A percentile compares a stretch with the other conserved stretches of the same genome.
Evolutionary conservation across 2,888 invertebrate genomes (phyloP).

Genomic region (Eumerus sabulonum): DNA sequence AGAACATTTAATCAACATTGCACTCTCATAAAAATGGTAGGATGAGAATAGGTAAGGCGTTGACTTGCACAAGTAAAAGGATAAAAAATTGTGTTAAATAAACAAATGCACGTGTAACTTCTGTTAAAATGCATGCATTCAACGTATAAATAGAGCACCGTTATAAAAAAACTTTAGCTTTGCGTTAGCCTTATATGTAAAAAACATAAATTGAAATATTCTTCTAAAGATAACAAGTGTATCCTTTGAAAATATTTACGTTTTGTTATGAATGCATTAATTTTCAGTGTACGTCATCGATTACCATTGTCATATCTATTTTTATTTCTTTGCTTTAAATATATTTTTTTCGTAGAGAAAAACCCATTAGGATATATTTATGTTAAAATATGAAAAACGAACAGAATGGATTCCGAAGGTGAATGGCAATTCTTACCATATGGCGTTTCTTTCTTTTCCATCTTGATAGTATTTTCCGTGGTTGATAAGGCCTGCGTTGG

Average conservation of each 20-base stretch:
- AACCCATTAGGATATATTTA: background rate
- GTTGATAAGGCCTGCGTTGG: slow-evolving; percentile 82
- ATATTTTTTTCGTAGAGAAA: slow-evolving; percentile 8
- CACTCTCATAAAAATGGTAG: too few species aligned
- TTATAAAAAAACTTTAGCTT: slow-evolving; percentile 9
- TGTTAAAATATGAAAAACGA: background rate
- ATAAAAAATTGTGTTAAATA: background rate
- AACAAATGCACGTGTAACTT: background rate
- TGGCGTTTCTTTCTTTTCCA: slow-evolving; percentile 94
- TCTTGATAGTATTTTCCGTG: slow-evolving; percentile 82
- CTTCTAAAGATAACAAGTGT: slow-evolving; percentile 24
- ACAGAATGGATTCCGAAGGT: background rate
- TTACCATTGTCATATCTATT: slow-evolving; percentile 71
- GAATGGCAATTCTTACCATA: slow-evolving; percentile 86
- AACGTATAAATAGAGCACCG: background rate
- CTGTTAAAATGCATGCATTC: slow-evolving; percentile 14
- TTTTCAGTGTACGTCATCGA: slow-evolving; percentile 57
- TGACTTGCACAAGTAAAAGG: too few species aligned
- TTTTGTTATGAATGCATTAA: slow-evolving; percentile 23
- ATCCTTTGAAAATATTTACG: slow-evolving; percentile 47
- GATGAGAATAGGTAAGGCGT: too few species aligned
- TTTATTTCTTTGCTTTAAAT: slow-evolving; percentile 20
- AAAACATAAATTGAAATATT: slow-evolving; percentile 6
- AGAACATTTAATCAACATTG: too few species aligned
- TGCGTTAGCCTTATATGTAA: slow-evolving; percentile 13